Conservation (phyloP, 2,113 vertebrate genomes). For the Sciurus niger region DNA sequence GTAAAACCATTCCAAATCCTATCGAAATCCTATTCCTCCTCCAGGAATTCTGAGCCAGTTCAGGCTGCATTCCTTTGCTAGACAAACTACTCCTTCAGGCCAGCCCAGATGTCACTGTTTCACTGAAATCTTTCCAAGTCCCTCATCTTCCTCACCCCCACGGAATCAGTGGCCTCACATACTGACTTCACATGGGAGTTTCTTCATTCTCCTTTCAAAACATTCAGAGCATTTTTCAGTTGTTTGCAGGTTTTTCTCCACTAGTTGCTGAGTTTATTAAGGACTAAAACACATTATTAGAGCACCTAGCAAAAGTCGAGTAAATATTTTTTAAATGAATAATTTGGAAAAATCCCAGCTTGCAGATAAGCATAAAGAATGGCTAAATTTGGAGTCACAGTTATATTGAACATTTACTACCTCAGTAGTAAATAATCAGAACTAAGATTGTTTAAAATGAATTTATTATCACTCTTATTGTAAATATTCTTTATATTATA, state of each 20-base stretch:
- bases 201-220: neutral
- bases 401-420: neutral
- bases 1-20: neutral
- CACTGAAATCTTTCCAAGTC: neutral
- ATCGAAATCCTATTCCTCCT: neutral
- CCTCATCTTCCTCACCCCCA: neutral
- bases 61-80: neutral
- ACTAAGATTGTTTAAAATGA: neutral
- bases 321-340: constrained; percentile 36
- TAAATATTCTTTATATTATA: neutral
- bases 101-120: neutral
- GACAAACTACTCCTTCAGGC: neutral
- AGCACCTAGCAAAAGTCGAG: neutral
- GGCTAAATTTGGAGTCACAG: neutral
- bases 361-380: neutral
- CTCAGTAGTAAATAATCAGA: neutral
- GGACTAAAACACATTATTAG: neutral
- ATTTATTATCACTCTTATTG: neutral
- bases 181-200: neutral
- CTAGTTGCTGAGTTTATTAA: neutral
- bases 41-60: neutral
- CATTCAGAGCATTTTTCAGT: neutral
- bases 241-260: neutral
- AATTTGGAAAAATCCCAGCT: neutral
- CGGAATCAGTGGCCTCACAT: neutral